A percentile compares a stretch with the other conserved stretches of the same genome.
Evolutionary conservation across 2,888 invertebrate genomes (phyloP).

Genomic region (Pterostichus madidus): DNA sequence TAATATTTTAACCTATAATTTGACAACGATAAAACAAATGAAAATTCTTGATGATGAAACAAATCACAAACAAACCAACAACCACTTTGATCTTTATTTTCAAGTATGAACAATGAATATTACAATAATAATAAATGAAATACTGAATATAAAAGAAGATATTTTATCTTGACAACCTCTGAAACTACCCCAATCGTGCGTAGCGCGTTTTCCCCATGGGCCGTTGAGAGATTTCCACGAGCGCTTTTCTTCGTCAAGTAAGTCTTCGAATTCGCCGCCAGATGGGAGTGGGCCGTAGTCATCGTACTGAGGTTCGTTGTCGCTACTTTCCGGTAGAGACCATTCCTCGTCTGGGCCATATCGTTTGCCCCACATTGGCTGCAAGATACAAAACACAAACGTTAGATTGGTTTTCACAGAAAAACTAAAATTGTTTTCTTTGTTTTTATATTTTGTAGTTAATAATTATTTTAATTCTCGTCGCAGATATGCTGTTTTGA

Average conservation of each 20-base stretch:
- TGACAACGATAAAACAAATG: neutral
- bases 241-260: slow-evolving; percentile 60
- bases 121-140: slow-evolving; percentile 12
- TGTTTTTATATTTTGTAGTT: too few species aligned
- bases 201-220: slow-evolving; percentile 64
- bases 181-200: slow-evolving; percentile 63
- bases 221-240: slow-evolving; percentile 52
- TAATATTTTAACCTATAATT: neutral
- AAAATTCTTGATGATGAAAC: neutral
- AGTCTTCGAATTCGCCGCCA: slow-evolving; percentile 57
- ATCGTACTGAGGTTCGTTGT: slow-evolving; percentile 62
- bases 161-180: slow-evolving; percentile 36
- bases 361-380: slow-evolving; percentile 63
- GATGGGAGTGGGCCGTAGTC: slow-evolving; percentile 49
- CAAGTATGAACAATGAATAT: neutral
- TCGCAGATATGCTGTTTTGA: too few species aligned
- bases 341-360: slow-evolving; percentile 59
- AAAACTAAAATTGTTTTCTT: neutral
- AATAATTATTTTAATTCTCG: too few species aligned
- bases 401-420: slow-evolving; percentile 4
- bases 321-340: slow-evolving; percentile 60
- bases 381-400: slow-evolving; percentile 16
- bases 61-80: neutral
- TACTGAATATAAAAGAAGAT: neutral
- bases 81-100: slow-evolving; percentile 15